Percentiles rank a stretch among this genome's conserved stretches.
These are phyloP conservation scores for Sceloporus tristichus DNA, from an alignment of 2,113 vertebrate genomes.

Conservation along the genomic window DNA sequence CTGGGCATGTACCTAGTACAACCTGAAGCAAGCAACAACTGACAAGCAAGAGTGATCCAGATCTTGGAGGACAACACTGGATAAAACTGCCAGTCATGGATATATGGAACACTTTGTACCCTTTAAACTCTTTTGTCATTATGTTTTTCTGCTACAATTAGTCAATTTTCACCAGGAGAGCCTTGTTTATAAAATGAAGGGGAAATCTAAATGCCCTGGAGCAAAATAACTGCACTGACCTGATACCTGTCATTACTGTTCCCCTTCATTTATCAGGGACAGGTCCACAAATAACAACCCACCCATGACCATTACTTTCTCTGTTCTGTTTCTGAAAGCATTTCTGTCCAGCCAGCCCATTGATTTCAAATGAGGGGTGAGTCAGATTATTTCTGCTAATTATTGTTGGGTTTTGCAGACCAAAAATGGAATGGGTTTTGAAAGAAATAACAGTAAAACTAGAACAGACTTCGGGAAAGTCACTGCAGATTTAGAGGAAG, in stretches of 20 bases:
- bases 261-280: not conserved
- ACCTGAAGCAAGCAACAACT: not conserved
- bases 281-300: slow-evolving; percentile 2
- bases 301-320: not conserved
- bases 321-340: not conserved
- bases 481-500: not conserved
- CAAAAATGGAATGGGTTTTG: not conserved
- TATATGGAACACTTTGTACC: not conserved
- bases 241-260: not conserved
- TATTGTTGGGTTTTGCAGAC: not conserved
- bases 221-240: not conserved
- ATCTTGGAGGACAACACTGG: not conserved
- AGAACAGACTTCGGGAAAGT: not conserved
- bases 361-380: slow-evolving; percentile 19
- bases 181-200: not conserved
- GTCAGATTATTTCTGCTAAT: not conserved
- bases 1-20: too few relatives aligned
- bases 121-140: not conserved
- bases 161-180: not conserved
- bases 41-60: not conserved
- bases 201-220: not conserved
- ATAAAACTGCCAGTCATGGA: not conserved
- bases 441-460: slow-evolving; percentile 14
- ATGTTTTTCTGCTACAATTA: not conserved
- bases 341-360: slow-evolving; percentile 9